These are phyloP conservation scores for Acanthopagrus latus DNA, from an alignment of 2,797 vertebrate species.

Conservation along the genomic window DNA sequence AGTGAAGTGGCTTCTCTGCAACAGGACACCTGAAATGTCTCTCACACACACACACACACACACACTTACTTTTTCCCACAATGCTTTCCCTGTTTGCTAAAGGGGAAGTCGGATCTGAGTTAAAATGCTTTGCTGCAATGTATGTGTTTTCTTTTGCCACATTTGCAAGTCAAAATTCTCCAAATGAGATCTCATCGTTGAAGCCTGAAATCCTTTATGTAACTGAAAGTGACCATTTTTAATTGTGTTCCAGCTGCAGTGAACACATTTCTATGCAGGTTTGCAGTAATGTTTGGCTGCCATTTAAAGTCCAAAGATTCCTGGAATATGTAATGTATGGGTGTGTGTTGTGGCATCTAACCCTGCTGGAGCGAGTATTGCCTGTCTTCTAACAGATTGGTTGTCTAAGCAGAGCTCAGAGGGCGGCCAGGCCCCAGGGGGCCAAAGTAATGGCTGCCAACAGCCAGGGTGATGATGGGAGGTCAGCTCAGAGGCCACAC, in stretches of 20 bases:
- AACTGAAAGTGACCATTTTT: slow-evolving; percentile 42
- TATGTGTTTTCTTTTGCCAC: slow-evolving; percentile 34
- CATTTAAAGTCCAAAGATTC: slow-evolving; percentile 18
- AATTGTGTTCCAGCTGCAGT: slow-evolving; percentile 30
- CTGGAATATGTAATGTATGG: slow-evolving; percentile 41
- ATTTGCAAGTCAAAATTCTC: slow-evolving; percentile 33
- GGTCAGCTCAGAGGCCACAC: slow-evolving; percentile 67
- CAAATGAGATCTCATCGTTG: slow-evolving; percentile 13
- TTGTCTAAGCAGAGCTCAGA: slow-evolving; percentile 55
- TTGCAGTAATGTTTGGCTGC: slow-evolving; percentile 8
- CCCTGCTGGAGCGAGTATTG: slow-evolving; percentile 19
- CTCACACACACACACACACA: not conserved
- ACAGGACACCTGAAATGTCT: slow-evolving; percentile 27
- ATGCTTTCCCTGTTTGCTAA: slow-evolving; percentile 36
- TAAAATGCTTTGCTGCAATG: slow-evolving; percentile 19
- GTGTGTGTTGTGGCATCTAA: slow-evolving; percentile 21
- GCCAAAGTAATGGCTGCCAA: slow-evolving; percentile 78
- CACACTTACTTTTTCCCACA: slow-evolving; percentile 24
- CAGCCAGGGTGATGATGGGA: slow-evolving; percentile 80
- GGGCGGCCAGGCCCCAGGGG: slow-evolving; percentile 66
- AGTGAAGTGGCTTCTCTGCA: slow-evolving; percentile 48
- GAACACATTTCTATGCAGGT: slow-evolving; percentile 8
- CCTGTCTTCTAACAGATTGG: slow-evolving; percentile 57
- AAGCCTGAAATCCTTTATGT: slow-evolving; percentile 38
- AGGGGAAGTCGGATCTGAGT: slow-evolving; percentile 33